Conservation (phyloP, 2,797 vertebrate species). For the Sebastes alutus region DNA sequence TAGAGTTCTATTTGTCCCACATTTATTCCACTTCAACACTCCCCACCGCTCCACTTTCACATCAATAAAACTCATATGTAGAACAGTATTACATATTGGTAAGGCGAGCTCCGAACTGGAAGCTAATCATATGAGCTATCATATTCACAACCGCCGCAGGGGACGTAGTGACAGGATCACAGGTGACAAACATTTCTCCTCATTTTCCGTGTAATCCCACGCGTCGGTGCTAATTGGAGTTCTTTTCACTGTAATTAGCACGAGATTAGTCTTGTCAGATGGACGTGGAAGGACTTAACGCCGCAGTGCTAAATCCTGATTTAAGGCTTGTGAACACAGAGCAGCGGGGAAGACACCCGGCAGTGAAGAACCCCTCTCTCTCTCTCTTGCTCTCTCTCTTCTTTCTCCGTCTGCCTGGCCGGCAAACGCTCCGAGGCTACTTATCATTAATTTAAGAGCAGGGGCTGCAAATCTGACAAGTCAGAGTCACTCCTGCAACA, state of each 20-base stretch:
- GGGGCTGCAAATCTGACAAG: conserved; percentile 37
- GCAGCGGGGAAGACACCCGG: conserved; percentile 32
- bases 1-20: conserved; percentile 42
- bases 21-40: conserved; percentile 37
- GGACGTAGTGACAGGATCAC: conserved; percentile 48
- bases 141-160: conserved; percentile 14
- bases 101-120: not conserved
- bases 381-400: not conserved
- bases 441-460: conserved; percentile 35
- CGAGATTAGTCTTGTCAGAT: conserved; percentile 71
- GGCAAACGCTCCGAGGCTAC: conserved; percentile 8
- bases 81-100: not conserved
- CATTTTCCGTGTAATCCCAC: conserved; percentile 67
- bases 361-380: conserved; percentile 7
- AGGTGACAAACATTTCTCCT: conserved; percentile 74
- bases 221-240: conserved; percentile 65
- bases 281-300: conserved; percentile 60
- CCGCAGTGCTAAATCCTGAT: conserved; percentile 60
- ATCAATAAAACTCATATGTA: conserved; percentile 27
- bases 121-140: conserved; percentile 3
- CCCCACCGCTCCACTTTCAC: conserved; percentile 24
- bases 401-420: not conserved
- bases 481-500: conserved; percentile 40
- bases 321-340: conserved; percentile 50
- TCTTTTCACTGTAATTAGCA: conserved; percentile 61